phyloP scores from a whole-genome alignment of 1,140 invertebrate genomes.

The Thaumetopoea pityocampa region DNA sequence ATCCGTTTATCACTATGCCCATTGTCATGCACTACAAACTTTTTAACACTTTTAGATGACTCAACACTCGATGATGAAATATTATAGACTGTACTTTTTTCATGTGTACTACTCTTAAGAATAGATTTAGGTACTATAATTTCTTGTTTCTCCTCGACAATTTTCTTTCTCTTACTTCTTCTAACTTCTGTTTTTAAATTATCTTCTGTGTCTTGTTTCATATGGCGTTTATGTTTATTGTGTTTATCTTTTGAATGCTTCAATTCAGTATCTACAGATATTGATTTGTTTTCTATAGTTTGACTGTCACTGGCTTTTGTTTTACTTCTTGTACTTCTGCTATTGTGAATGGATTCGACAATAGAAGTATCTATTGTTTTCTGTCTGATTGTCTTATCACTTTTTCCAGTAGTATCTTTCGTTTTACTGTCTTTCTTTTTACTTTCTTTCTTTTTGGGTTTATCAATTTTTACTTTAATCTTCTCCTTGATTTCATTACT shows the following conservation, averaged over 20 bases:
- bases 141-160: constrained; percentile 18
- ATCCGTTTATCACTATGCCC: constrained; percentile 35
- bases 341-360: neutral
- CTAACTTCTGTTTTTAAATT: constrained; percentile 22
- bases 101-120: constrained; percentile 17
- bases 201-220: constrained; percentile 11
- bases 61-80: constrained; percentile 29
- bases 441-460: constrained; percentile 21
- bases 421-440: constrained; percentile 6
- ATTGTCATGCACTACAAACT: constrained; percentile 21
- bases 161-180: constrained; percentile 34
- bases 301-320: constrained; percentile 11
- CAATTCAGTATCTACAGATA: neutral
- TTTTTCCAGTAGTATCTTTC: neutral
- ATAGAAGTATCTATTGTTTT: constrained; percentile 1
- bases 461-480: constrained; percentile 15
- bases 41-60: constrained; percentile 30
- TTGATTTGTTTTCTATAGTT: constrained; percentile 6
- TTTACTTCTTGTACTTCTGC: constrained; percentile 18
- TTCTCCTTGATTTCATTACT: constrained; percentile 11
- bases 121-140: constrained; percentile 10
- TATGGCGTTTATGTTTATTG: constrained; percentile 1
- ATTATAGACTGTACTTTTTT: constrained; percentile 46
- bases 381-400: neutral
- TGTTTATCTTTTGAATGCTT: constrained; percentile 1